These are phyloP conservation scores for Ceratosolen solmsi DNA, from an alignment of 1,140 invertebrate genomes.

Conservation along the genomic window DNA sequence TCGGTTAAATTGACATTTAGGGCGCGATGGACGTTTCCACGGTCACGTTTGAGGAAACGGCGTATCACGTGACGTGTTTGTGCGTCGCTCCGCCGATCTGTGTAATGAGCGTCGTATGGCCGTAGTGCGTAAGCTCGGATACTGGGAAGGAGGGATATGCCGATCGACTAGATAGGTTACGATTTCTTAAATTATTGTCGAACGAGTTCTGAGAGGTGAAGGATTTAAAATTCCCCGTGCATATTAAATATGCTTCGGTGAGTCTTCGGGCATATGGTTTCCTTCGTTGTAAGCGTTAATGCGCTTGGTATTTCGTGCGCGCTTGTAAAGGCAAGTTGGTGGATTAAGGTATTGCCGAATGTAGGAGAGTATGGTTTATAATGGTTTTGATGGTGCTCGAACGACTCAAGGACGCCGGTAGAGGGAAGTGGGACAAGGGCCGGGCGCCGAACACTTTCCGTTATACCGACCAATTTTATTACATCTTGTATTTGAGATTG, in stretches of 20 bases:
- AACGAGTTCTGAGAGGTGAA: not conserved
- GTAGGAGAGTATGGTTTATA: too few species aligned
- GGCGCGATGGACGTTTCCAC: not conserved
- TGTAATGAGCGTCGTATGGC: not conserved
- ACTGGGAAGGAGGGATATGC: not conserved
- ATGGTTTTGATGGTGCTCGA: too few species aligned
- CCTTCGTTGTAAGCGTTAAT: not conserved
- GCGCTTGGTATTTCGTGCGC: not conserved
- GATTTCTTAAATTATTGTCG: not conserved
- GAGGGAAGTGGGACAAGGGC: too few species aligned
- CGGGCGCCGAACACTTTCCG: too few species aligned
- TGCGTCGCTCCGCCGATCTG: not conserved
- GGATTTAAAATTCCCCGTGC: not conserved
- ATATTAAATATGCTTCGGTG: not conserved
- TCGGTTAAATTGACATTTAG: not conserved
- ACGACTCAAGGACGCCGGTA: too few species aligned
- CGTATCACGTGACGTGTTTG: not conserved
- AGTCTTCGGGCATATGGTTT: not conserved
- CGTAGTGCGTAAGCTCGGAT: too few species aligned
- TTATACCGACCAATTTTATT: too few species aligned
- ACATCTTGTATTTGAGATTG: too few species aligned
- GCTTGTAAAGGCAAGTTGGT: too few species aligned
- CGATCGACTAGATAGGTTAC: not conserved
- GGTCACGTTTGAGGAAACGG: not conserved
- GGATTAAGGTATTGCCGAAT: too few species aligned